Evolutionary conservation across 2,113 vertebrate species (phyloP), one percentile per base, ranked within the genome.

Genomic region (Nothobranchius kuhntae): DNA sequence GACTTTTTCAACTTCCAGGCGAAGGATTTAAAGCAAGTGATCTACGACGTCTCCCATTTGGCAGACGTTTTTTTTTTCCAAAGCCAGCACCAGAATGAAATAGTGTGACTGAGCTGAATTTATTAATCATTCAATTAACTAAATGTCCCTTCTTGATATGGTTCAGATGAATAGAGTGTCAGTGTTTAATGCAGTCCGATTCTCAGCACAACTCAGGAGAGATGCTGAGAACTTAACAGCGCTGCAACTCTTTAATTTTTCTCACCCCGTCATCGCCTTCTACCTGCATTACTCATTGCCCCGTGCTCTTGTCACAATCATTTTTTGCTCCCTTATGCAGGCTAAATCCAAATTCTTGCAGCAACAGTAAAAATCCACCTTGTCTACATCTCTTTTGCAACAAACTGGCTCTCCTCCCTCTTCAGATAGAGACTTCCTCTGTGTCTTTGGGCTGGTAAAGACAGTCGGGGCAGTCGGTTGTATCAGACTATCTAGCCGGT

Each of bases 91-190:
- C 51, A 17, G 78, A 96, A 95, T 95, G 94, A 96, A 95, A 96
- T 96, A 96, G 95, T 95, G 95, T 95, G 95, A 94, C 94, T 92
- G 95, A 95, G 95, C 96, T 95, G 95, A 97, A 96, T 97, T 97
- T 96, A 96, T 96, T 96, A 96, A 97, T 96, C 95, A 96, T 98
- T 97, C 96, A 97, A 98, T 97, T 98, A 96, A 94, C 95, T 98
- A 96, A 97, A 98, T 96, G 95, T 96, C 96, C 96, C 93, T 93
- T 95, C 94, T 95, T 86, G 96, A 94, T 96, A 93, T 92, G 93
- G 88, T 89, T 81, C 93, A 98, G 96, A 98, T 96, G 96, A 96
- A 98, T 96, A 94, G 94, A 95, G 93, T 95, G 95, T 96, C 95
- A 96, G 94, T 95, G 94, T 95, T 93, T 96, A 96, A 97, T 96